Conservation (phyloP, 2,113 vertebrate species). For the Zonotrichia leucophrys region DNA sequence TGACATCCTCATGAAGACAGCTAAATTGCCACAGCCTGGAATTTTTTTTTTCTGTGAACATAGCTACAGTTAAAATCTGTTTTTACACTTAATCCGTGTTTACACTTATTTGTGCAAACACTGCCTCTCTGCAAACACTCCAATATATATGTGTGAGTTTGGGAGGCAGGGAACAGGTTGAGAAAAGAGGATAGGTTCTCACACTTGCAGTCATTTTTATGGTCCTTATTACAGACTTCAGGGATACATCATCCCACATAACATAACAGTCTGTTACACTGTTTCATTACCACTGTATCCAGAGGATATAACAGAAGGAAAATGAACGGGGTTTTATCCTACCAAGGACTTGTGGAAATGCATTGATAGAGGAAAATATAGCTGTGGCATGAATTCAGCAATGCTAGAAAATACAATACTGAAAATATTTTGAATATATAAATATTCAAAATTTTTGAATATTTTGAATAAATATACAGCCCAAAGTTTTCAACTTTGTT, state of each 20-base stretch:
- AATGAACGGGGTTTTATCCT: background rate
- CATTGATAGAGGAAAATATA: background rate
- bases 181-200: background rate
- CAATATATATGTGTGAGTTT: background rate
- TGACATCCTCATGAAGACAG: background rate
- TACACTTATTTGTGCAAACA: background rate
- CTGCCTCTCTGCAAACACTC: background rate
- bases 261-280: background rate
- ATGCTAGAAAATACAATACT: background rate
- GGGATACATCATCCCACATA: background rate
- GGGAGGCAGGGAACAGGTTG: background rate
- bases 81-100: background rate
- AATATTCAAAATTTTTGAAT: background rate
- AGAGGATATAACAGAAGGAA: background rate
- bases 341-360: background rate
- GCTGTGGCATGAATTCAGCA: background rate
- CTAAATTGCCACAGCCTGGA: background rate
- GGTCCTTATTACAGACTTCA: background rate
- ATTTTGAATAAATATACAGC: background rate
- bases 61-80: background rate
- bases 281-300: background rate
- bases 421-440: background rate
- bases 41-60: background rate
- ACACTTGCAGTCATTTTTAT: background rate
- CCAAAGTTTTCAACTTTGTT: background rate